phyloP scores from a whole-genome alignment of 2,888 invertebrate genomes.

The Microctonus hyperodae region DNA sequence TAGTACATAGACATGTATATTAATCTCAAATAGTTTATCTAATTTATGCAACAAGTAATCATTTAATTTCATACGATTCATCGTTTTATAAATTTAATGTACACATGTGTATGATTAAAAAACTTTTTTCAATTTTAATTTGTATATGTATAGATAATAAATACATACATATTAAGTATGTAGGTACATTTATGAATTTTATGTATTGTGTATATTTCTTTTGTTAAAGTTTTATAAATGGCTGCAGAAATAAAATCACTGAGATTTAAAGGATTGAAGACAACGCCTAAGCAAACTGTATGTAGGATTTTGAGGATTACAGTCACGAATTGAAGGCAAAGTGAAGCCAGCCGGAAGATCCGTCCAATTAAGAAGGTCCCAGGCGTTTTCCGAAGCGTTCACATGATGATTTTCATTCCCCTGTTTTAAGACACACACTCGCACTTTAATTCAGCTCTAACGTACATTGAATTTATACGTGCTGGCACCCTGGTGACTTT shows the following conservation, averaged over 20 bases:
- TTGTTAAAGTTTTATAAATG: background rate
- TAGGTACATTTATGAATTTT: no score
- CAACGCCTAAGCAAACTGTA: constrained; percentile 2
- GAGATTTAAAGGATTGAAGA: constrained; percentile 28
- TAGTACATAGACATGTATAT: background rate
- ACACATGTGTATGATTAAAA: no score
- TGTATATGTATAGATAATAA: no score
- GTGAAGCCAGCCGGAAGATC: constrained; percentile 29
- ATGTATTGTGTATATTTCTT: background rate
- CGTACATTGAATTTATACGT: background rate
- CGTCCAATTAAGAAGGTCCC: constrained; percentile 36
- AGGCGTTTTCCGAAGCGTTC: background rate
- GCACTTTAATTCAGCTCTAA: background rate
- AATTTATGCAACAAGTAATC: background rate
- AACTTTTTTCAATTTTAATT: no score
- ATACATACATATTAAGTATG: no score
- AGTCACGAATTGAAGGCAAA: constrained; percentile 20
- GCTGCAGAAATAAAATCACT: background rate
- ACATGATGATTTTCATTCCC: constrained; percentile 7
- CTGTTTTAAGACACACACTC: constrained; percentile 15
- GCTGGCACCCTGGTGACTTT: background rate
- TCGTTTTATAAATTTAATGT: no score
- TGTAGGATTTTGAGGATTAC: constrained; percentile 21
- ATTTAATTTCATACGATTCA: background rate
- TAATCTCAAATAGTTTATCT: background rate